Evolutionary conservation across 2,113 vertebrate species (phyloP).

Genomic region (Chaetops frenatus): DNA sequence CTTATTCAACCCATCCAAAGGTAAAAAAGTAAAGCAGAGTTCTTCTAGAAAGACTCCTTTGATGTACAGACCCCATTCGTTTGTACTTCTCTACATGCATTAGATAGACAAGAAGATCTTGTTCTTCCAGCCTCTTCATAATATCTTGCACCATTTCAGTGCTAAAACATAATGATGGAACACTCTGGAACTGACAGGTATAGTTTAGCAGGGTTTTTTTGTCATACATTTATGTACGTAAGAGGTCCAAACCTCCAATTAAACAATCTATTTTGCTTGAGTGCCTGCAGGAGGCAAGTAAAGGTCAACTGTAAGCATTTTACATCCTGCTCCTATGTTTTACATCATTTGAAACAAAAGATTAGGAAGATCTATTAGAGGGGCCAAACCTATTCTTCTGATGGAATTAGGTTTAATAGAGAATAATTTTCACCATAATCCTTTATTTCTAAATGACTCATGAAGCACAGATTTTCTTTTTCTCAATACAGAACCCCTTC

Average conservation of each 20-base stretch:
- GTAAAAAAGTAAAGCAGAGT: neutral
- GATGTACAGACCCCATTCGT: neutral
- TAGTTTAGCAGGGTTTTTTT: neutral
- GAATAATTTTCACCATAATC: neutral
- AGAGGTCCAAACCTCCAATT: neutral
- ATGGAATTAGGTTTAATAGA: neutral
- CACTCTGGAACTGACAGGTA: neutral
- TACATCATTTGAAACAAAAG: neutral
- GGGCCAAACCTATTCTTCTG: neutral
- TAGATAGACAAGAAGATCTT: neutral
- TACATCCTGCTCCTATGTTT: neutral
- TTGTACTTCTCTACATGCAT: neutral
- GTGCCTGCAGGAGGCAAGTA: neutral
- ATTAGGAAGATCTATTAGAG: neutral
- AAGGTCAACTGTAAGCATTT: neutral
- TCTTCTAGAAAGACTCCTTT: neutral
- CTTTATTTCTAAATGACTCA: conserved; percentile 37
- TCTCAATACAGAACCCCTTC: neutral
- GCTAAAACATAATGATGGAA: neutral
- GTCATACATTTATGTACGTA: neutral
- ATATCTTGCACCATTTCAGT: neutral
- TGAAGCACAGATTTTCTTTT: neutral
- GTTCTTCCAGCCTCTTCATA: neutral
- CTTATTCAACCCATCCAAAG: neutral
- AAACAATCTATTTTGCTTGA: neutral